phyloP scores from a whole-genome alignment of 2,888 invertebrate genomes.

The Camptogramma bilineatum region DNA sequence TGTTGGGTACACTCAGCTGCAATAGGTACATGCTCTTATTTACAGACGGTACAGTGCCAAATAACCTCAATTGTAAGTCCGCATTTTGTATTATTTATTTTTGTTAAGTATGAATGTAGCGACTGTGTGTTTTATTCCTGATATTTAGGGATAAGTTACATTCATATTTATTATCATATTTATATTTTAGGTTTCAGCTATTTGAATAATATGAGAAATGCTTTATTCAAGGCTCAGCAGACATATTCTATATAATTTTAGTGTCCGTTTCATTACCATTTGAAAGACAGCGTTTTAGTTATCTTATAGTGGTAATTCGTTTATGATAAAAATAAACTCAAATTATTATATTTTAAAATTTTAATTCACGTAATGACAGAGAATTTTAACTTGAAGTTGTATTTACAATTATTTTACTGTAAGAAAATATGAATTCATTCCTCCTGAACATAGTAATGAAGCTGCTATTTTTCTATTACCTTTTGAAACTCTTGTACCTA shows the following conservation, averaged over 20 bases:
- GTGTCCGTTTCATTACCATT: conserved; percentile 65
- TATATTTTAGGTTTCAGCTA: conserved; percentile 79
- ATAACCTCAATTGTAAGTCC: conserved; percentile 81
- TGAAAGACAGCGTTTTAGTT: conserved; percentile 76
- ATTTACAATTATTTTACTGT: conserved; percentile 8
- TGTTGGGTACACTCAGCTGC: conserved; percentile 57
- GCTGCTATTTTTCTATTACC: conserved; percentile 21
- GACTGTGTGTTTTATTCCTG: conserved; percentile 84
- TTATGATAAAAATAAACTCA: conserved; percentile 44
- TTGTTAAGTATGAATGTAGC: conserved; percentile 83
- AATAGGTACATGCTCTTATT: conserved; percentile 60
- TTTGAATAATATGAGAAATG: conserved; percentile 59
- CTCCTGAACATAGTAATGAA: background rate
- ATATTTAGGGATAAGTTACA: conserved; percentile 85
- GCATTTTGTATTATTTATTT: conserved; percentile 75
- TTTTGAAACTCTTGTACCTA: conserved; percentile 14
- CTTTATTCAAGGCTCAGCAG: conserved; percentile 81
- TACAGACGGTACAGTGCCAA: conserved; percentile 83
- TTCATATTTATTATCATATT: conserved; percentile 84
- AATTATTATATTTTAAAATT: conserved; percentile 40
- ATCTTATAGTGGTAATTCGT: conserved; percentile 63
- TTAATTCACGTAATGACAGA: conserved; percentile 29
- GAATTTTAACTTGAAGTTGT: background rate
- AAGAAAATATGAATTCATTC: background rate
- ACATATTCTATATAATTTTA: conserved; percentile 66